Percentiles rank a stretch among this genome's conserved stretches.
Conservation (phyloP, 2,888 invertebrate genomes). For the Ceramica pisi region DNA sequence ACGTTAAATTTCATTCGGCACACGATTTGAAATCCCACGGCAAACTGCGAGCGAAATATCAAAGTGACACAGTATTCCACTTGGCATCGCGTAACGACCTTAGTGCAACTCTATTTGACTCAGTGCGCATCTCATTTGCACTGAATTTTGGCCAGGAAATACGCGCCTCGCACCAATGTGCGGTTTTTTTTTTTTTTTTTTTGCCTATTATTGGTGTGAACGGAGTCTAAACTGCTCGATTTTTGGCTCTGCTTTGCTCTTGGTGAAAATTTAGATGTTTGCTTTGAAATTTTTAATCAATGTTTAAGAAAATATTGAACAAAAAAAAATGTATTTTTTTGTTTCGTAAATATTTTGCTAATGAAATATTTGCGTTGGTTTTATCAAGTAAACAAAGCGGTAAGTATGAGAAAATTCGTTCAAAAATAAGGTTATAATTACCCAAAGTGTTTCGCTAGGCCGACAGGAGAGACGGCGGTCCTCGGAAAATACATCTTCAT, state of each 20-base stretch:
- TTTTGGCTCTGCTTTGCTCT: background rate
- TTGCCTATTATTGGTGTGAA: conserved; percentile 17
- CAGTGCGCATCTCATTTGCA: conserved; percentile 47
- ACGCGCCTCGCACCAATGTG: conserved; percentile 8
- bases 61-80: conserved; percentile 34
- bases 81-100: conserved; percentile 35
- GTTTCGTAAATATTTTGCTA: background rate
- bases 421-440: conserved; percentile 33
- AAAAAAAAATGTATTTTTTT: no score
- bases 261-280: background rate
- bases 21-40: conserved; percentile 17
- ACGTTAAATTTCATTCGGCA: conserved; percentile 18
- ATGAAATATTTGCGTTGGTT: background rate
- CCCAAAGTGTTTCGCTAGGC: conserved; percentile 5
- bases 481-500: conserved; percentile 37
- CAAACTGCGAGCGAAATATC: conserved; percentile 35
- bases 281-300: background rate
- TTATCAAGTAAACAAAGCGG: conserved; percentile 4
- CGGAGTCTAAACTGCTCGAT: conserved; percentile 2
- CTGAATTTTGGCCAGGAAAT: conserved; percentile 35
- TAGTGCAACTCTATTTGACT: conserved; percentile 40
- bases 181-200: conserved; percentile 29
- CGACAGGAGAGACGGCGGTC: conserved; percentile 24
- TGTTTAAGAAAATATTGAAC: background rate
- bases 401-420: background rate